phyloP scores from a whole-genome alignment of 2,888 invertebrate species.

The Molorchus minor region DNA sequence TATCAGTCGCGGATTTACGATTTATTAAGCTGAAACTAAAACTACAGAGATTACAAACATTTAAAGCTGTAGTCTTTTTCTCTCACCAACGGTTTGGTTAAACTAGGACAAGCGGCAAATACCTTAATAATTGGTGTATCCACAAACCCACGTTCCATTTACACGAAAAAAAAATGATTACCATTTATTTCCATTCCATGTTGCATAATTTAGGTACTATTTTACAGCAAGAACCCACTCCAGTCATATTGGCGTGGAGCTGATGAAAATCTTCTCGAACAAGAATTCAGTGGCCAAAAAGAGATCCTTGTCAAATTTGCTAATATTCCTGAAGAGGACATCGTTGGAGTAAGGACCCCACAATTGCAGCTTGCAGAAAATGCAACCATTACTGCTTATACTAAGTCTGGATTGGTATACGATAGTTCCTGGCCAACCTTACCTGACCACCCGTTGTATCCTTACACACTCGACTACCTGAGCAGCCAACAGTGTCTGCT shows the following conservation, averaged over 20 bases:
- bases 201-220: no score
- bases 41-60: no score
- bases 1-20: no score
- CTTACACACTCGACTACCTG: conserved; percentile 73
- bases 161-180: no score
- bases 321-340: conserved; percentile 53
- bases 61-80: no score
- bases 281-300: conserved; percentile 59
- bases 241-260: conserved; percentile 56
- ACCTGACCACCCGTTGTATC: conserved; percentile 67
- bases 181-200: no score
- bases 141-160: no score
- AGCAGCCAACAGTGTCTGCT: conserved; percentile 67
- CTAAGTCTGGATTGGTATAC: conserved; percentile 65
- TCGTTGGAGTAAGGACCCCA: conserved; percentile 63
- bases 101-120: no score
- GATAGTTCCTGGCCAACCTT: conserved; percentile 72
- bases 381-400: conserved; percentile 67
- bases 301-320: conserved; percentile 56
- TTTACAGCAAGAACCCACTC: conserved; percentile 43
- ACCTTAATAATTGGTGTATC: no score
- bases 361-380: conserved; percentile 69
- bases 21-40: no score
- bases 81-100: no score
- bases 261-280: conserved; percentile 44